Evolutionary conservation across 2,888 invertebrate genomes (phyloP), one percentile per base, ranked within the genome.

Genomic region (Cenopis cana): DNA sequence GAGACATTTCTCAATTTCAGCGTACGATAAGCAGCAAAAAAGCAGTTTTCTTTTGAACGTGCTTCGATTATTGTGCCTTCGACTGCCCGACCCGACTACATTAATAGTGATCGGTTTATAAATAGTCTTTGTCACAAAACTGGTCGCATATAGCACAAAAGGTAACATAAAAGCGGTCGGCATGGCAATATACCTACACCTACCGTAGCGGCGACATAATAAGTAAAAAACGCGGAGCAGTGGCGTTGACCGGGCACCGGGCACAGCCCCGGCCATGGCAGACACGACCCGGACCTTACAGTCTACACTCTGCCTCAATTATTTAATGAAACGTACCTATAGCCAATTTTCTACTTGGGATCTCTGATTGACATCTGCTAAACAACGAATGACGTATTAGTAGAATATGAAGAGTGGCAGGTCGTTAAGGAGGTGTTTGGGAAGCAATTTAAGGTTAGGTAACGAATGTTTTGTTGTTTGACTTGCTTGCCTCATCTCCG

Each of bases 161-260:
- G 56, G 69, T 66, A 60, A 67, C 67, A 71, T 67, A 64, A 67
- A 67, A 61, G 69, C 73, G 68, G 57, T 64, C 64, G 61, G 65
- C 65, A 60, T 56, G 59, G 33, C 55, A 29, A 56, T 69, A 73
- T 62, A 67, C 69, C 18, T 18, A 33, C 49, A 33, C 41, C 60
- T 46, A 49, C 38, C 60, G n/a, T 46, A 41, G 81, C 79, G 77
- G 79, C 78, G 81, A 79, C 77, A 77, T 77, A 79, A 84, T 79
- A 81, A 80, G 77, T 73, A 74, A 80, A 79, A 79, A 81, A 80
- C 79, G 71, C 75, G 74, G 70, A 57, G 67, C 72, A 77, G 75
- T 82, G 87, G 79, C 84, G 79, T 85, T 85, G 87, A 87, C 87
- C 74, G 77, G 73, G 74, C 73, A 4, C 59, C 64, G 46, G 24